Evolutionary conservation across 2,113 vertebrate genomes (phyloP), one percentile per base, ranked within the genome.

Genomic region (Crocuta crocuta): DNA sequence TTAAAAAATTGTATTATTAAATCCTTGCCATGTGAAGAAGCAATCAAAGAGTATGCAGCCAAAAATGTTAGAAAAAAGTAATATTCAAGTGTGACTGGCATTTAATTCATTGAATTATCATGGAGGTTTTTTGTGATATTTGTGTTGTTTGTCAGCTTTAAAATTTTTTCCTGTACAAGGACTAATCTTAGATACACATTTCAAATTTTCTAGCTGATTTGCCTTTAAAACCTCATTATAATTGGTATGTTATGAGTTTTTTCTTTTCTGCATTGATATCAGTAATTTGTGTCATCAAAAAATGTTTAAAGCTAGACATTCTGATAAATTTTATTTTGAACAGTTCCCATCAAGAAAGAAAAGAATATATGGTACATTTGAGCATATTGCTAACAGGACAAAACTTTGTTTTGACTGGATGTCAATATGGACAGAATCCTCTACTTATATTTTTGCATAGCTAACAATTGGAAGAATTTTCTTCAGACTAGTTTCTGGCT

Each of bases 381-480:
- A 85, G 8, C 84, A 71, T 79, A 74, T 35, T 88, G 70, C 55
- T 26, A 26, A 61, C 17, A 93, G 23, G 48, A 83, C 61, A 89
- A 95, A 94, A 87, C 35, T 84, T 84, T 79, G 5, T 65, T 93
- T 93, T 79, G 68, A 63, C n/a, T 74, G 71, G 35, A 28, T 84
- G 55, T 91, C 74, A 90, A 12, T 79, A 88, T 83, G 45, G 17
- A 79, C 21, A 84, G 48, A 84, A 79, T 91, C 53, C 24, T 96
- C 58, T 85, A 68, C 53, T 96, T 61, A 61, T 65, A 55, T 65
- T 85, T 80, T 90, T 90, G 31, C 8, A 61, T 39, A 53, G 33
- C 45, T 95, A 58, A 70, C 55, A 7, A 84, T 10, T 35, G 61
- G 71, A 78, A 94, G 26, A 86, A 15, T 96, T 98, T 91, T 92